Conservation (phyloP, 2,888 invertebrate genomes). For the Lepidochitona cinerea region DNA sequence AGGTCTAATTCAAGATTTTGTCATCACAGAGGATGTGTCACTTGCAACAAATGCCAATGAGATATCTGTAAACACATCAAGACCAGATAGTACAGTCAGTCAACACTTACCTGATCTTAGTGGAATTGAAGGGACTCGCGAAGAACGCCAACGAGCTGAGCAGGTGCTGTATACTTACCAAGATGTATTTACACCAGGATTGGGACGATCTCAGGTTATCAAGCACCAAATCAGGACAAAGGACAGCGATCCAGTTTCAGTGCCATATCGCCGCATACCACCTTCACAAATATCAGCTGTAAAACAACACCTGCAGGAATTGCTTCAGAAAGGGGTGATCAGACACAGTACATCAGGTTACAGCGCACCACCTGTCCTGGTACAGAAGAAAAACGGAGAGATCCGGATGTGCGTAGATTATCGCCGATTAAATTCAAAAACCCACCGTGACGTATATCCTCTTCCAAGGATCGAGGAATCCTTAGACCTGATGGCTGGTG, state of each 20-base stretch:
- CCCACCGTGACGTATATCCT: not conserved
- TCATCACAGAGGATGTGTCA: not conserved
- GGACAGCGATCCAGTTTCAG: not conserved
- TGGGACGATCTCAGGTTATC: not conserved
- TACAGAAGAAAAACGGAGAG: not conserved
- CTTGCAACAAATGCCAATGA: too few species aligned
- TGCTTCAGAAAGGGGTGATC: not conserved
- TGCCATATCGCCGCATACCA: not conserved
- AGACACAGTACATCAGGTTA: not conserved
- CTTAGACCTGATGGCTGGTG: constrained; percentile 18
- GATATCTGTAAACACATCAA: too few species aligned
- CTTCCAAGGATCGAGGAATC: constrained; percentile 14
- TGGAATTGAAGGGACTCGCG: not conserved
- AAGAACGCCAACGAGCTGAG: not conserved
- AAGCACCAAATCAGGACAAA: not conserved
- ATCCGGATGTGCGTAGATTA: not conserved
- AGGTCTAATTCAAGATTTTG: not conserved
- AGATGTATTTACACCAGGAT: not conserved
- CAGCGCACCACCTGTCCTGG: not conserved
- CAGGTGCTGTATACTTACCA: not conserved
- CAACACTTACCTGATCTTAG: not conserved
- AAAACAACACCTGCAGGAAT: not conserved
- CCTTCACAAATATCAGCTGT: not conserved
- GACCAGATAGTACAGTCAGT: too few species aligned
- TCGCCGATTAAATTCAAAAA: not conserved